Conservation (phyloP, 2,888 invertebrate genomes). For the Pyrochroa serraticornis region DNA sequence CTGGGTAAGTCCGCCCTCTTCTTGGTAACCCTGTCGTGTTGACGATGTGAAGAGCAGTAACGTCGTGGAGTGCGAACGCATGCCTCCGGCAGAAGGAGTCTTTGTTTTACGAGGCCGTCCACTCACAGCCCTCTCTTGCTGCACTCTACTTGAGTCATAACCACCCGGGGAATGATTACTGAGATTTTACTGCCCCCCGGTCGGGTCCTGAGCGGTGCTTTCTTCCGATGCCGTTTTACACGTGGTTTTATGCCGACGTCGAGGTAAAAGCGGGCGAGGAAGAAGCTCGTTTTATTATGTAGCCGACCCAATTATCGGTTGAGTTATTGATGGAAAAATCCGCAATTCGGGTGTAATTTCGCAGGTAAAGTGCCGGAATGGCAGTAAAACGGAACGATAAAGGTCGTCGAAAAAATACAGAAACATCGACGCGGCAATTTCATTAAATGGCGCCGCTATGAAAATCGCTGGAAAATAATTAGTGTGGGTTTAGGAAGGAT, state of each 20-base stretch:
- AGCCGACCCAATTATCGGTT: too few relatives aligned
- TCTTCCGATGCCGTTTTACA: conserved; percentile 36
- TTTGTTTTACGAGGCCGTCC: conserved; percentile 50
- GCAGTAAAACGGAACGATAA: too few relatives aligned
- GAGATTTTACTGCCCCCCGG: conserved; percentile 46
- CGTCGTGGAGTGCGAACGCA: conserved; percentile 39
- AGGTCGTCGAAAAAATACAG: too few relatives aligned
- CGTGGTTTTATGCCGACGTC: conserved; percentile 33
- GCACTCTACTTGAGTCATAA: conserved; percentile 51
- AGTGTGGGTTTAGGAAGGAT: too few relatives aligned
- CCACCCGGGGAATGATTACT: conserved; percentile 48
- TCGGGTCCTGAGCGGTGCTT: conserved; percentile 26
- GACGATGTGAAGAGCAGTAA: conserved; percentile 34
- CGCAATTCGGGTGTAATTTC: too few relatives aligned
- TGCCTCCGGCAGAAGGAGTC: conserved; percentile 42
- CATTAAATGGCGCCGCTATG: too few relatives aligned
- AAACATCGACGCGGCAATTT: too few relatives aligned
- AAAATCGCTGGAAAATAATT: too few relatives aligned
- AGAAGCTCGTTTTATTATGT: background rate
- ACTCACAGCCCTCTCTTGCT: conserved; percentile 46
- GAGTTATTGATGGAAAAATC: too few relatives aligned
- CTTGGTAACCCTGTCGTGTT: conserved; percentile 5
- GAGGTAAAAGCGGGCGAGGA: conserved; percentile 28
- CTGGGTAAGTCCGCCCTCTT: conserved; percentile 10
- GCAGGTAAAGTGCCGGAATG: too few relatives aligned